phyloP scores from a whole-genome alignment of 2,888 invertebrate genomes.

The Fissipunctia ypsillon region DNA sequence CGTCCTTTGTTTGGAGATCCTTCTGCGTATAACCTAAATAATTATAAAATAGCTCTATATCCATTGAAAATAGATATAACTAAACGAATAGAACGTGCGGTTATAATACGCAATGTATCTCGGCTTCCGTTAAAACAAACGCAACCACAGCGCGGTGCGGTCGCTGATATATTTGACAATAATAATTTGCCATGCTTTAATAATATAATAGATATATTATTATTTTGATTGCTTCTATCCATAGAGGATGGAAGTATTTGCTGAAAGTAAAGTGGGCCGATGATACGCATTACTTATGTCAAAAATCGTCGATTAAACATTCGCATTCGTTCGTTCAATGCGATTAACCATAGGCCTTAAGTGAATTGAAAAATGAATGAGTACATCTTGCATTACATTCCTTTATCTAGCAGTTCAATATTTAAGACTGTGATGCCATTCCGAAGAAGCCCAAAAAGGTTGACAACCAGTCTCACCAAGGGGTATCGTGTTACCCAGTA shows the following conservation, averaged over 20 bases:
- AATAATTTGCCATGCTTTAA: constrained; percentile 37
- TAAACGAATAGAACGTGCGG: constrained; percentile 25
- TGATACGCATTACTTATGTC: neutral
- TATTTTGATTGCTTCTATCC: neutral
- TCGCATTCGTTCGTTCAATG: neutral
- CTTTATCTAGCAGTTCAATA: neutral
- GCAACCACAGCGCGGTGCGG: constrained; percentile 47
- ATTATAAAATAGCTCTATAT: neutral
- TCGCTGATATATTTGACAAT: constrained; percentile 47
- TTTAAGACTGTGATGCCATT: neutral
- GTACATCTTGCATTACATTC: neutral
- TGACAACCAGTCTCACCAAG: too few relatives aligned
- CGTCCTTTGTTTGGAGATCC: neutral
- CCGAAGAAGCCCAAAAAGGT: too few relatives aligned
- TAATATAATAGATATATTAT: constrained; percentile 28
- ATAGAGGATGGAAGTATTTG: neutral
- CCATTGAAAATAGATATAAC: constrained; percentile 16
- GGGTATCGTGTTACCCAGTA: too few relatives aligned
- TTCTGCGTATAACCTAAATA: too few relatives aligned
- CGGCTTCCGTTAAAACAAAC: constrained; percentile 61
- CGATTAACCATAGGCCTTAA: neutral
- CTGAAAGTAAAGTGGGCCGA: neutral
- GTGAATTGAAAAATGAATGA: neutral
- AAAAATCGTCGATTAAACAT: neutral
- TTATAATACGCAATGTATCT: constrained; percentile 48